Conservation (phyloP, 2,797 vertebrate genomes). For the Gymnodraco acuticeps region DNA sequence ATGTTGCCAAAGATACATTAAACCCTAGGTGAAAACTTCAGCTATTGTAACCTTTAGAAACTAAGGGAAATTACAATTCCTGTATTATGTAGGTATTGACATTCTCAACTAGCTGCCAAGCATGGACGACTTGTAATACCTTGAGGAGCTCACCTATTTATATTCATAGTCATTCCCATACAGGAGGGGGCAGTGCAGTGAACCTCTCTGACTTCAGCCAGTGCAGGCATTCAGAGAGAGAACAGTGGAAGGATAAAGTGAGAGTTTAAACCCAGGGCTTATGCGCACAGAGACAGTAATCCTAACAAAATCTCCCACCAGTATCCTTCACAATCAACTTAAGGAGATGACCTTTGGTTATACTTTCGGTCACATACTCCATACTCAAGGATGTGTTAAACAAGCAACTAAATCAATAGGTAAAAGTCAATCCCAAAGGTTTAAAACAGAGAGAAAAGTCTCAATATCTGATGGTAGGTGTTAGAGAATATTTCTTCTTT, state of each 20-base stretch:
- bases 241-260: slow-evolving; percentile 69
- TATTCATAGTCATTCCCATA: slow-evolving; percentile 75
- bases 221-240: slow-evolving; percentile 61
- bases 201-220: slow-evolving; percentile 70
- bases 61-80: slow-evolving; percentile 59
- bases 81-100: slow-evolving; percentile 74
- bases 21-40: slow-evolving; percentile 43
- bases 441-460: slow-evolving; percentile 37
- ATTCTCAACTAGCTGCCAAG: slow-evolving; percentile 68
- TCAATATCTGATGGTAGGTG: not conserved
- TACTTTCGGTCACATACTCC: slow-evolving; percentile 50
- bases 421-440: slow-evolving; percentile 40
- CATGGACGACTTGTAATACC: slow-evolving; percentile 74
- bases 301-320: slow-evolving; percentile 64
- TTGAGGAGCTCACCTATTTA: slow-evolving; percentile 75
- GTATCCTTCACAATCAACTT: slow-evolving; percentile 63
- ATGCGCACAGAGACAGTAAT: slow-evolving; percentile 66
- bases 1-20: slow-evolving; percentile 32
- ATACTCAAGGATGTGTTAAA: slow-evolving; percentile 62
- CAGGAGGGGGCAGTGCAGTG: slow-evolving; percentile 75
- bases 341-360: slow-evolving; percentile 62
- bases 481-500: no score
- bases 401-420: slow-evolving; percentile 66
- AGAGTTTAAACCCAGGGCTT: slow-evolving; percentile 75
- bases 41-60: slow-evolving; percentile 66